Percentiles rank a stretch among this genome's conserved stretches.
These are phyloP conservation scores for Rotaria sp. DNA, from an alignment of 2,888 invertebrate species.

Conservation along the genomic window DNA sequence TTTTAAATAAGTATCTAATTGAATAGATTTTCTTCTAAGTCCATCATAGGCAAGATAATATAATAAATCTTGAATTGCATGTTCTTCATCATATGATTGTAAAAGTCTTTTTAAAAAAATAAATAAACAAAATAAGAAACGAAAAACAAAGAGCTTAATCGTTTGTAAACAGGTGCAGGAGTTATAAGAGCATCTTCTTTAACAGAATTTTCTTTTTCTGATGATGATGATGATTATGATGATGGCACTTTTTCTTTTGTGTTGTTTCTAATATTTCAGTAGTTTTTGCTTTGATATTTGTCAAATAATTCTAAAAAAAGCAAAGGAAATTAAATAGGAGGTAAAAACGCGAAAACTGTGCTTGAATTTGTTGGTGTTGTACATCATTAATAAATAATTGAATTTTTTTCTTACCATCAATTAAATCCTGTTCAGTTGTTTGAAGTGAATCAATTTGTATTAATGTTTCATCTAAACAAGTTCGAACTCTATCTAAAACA, in stretches of 20 bases:
- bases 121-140: not conserved
- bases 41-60: slow-evolving; percentile 39
- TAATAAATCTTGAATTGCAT: slow-evolving; percentile 37
- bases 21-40: not conserved
- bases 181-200: not conserved
- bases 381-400: slow-evolving; percentile 65
- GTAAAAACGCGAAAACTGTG: not conserved
- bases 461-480: slow-evolving; percentile 78
- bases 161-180: slow-evolving; percentile 19
- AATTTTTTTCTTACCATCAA: slow-evolving; percentile 70
- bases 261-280: slow-evolving; percentile 12
- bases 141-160: not conserved
- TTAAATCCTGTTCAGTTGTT: slow-evolving; percentile 52
- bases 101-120: not conserved
- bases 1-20: slow-evolving; percentile 33
- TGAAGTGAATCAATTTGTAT: slow-evolving; percentile 54
- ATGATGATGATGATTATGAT: slow-evolving; percentile 31
- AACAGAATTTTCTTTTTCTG: not conserved
- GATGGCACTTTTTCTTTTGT: too few relatives aligned
- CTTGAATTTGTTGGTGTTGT: slow-evolving; percentile 29
- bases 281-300: not conserved
- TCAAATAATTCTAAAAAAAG: not conserved
- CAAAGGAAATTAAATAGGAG: not conserved
- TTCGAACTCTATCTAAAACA: slow-evolving; percentile 82
- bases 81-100: slow-evolving; percentile 37